These are phyloP conservation scores for Ornithoptera priamus DNA, from an alignment of 2,888 invertebrate species.

Conservation along the genomic window DNA sequence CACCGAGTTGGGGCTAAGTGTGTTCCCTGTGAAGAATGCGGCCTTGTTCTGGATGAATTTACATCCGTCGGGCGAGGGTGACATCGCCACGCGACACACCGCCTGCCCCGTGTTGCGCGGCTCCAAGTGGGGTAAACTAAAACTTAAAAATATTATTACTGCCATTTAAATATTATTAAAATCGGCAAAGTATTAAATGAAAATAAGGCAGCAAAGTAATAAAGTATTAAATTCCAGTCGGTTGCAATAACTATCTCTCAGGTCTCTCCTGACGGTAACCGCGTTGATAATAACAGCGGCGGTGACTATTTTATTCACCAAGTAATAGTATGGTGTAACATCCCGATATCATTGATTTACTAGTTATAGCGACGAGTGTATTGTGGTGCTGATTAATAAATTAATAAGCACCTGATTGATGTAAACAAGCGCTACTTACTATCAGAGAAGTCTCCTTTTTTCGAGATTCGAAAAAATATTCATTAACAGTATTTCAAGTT, in stretches of 20 bases:
- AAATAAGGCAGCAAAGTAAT: background rate
- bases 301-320: no score
- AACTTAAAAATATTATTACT: conserved; percentile 64
- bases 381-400: no score
- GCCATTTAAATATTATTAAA: background rate
- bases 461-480: no score
- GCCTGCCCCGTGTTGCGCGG: conserved; percentile 98
- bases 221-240: background rate
- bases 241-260: no score
- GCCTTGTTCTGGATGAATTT: conserved; percentile 98
- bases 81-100: conserved; percentile 94
- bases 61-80: conserved; percentile 94
- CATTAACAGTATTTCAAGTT: no score
- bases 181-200: background rate
- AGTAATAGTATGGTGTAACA: no score
- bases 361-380: no score
- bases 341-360: no score
- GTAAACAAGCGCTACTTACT: no score
- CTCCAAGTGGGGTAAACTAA: conserved; percentile 93
- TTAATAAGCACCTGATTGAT: no score
- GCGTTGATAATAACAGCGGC: conserved; percentile 65
- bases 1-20: conserved; percentile 89
- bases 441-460: no score
- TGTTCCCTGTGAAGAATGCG: conserved; percentile 93
- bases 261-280: conserved; percentile 82